Conservation (phyloP, 2,113 vertebrate genomes). For the Lepisosteus osseus region DNA sequence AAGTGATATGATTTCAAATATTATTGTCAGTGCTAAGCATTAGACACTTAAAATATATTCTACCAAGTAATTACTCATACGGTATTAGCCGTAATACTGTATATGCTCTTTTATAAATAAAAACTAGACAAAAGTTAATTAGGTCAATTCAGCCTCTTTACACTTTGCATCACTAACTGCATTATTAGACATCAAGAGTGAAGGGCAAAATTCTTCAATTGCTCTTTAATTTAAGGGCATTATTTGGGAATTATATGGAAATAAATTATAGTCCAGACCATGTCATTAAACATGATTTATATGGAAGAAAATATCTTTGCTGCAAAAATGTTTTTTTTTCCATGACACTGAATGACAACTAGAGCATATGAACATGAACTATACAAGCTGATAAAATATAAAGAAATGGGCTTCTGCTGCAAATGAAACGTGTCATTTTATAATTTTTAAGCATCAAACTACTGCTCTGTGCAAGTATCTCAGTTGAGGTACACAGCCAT, state of each 20-base stretch:
- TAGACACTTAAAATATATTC: too few species aligned
- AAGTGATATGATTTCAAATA: background rate
- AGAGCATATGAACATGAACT: conserved; percentile 55
- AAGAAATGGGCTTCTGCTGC: conserved; percentile 59
- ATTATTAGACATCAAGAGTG: background rate
- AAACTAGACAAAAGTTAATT: too few species aligned
- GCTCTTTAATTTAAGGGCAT: too few species aligned
- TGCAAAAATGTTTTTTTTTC: conserved; percentile 29
- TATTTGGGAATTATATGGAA: too few species aligned
- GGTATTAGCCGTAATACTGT: too few species aligned
- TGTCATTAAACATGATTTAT: background rate
- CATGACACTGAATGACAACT: conserved; percentile 47
- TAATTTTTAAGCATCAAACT: conserved; percentile 53
- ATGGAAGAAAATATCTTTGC: background rate
- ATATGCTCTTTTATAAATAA: too few species aligned
- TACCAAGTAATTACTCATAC: too few species aligned
- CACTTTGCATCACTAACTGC: background rate
- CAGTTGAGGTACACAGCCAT: conserved; percentile 65
- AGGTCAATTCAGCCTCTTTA: background rate
- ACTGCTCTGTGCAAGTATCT: conserved; percentile 58
- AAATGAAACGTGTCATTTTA: conserved; percentile 51
- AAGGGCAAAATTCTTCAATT: background rate
- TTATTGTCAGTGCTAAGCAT: background rate
- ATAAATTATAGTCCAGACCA: background rate
- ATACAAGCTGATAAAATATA: conserved; percentile 56